Base-by-base conservation (phyloP, 1,140 invertebrate genomes). In the Melitaea cinxia region DNA sequence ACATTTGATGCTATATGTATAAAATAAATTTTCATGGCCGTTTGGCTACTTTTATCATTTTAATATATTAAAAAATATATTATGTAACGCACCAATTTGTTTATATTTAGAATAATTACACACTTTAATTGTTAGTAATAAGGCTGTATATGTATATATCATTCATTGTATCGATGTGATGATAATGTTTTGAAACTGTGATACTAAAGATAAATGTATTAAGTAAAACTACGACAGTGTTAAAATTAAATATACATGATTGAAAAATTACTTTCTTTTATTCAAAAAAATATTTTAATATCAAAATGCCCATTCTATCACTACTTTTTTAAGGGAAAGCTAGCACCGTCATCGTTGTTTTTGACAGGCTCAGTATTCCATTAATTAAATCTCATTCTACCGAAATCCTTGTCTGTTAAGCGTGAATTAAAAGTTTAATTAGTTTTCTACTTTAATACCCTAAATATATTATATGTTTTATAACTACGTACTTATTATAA, bases 181-280 rank as follows among this genome's bases (percentile, higher is more conserved):
- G 54, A 60, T 67, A 61, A 59, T 56, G 56, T 63, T 71, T 66
- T 63, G 37, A 55, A 68, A 72, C 69, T 72, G 69, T 72, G 69
- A 72, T 72, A 72, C 60, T 72, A 72, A 72, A 70, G 56, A 62
- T 68, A 56, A 67, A 59, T 57, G 57, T 67, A 67, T 61, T 58
- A 30, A 47, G 26, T 56, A 60, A 42, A 42, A 59, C 49, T 60
- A 42, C 15, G n/a, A 61, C 58, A 56, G 23, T 49, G 52, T 66
- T 42, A 56, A 67, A 45, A 15, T 49, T 50, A 61, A 67, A 65
- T 66, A 67, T 61, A 67, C 65, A 61, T 61, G 53, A 33, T 50
- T 39, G 19, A 42, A 45, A 45, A 19, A 45, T 19, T 45, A 19
- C 19, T 17, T 19, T 19, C 10, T 45, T 23, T 23, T 23, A 19